Percentiles rank a stretch among this genome's conserved stretches.
Conservation (phyloP, 1,140 invertebrate genomes). For the Solenopsis invicta region DNA sequence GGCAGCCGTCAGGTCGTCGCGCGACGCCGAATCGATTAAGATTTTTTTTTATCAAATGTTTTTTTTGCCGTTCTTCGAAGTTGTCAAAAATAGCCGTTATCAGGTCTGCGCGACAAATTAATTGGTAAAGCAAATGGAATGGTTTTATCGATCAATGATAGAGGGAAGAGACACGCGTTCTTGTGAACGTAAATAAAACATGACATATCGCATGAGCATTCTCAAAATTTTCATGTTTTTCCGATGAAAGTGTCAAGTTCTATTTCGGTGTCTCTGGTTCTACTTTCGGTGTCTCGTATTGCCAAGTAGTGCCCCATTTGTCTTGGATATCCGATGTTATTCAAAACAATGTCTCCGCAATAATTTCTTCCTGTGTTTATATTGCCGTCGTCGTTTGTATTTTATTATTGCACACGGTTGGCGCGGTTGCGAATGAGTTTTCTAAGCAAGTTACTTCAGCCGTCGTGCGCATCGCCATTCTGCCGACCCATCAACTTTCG, state of each 20-base stretch:
- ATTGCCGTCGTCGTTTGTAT: neutral
- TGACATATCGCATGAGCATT: neutral
- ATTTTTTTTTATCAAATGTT: slow-evolving; percentile 22
- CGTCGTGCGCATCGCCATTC: slow-evolving; percentile 4
- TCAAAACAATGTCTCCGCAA: slow-evolving; percentile 2
- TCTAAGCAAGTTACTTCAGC: neutral
- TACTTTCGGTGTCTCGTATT: neutral
- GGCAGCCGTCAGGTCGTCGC: slow-evolving; percentile 15
- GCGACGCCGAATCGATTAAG: slow-evolving; percentile 41
- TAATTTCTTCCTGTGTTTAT: neutral
- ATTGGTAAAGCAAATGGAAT: neutral
- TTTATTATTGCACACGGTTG: neutral
- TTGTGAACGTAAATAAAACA: slow-evolving; percentile 4
- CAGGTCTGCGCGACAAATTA: neutral
- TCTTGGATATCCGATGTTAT: neutral
- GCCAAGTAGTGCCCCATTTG: neutral
- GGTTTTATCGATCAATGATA: neutral
- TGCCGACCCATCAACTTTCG: slow-evolving; percentile 29
- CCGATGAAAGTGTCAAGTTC: neutral
- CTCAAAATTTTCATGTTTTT: neutral
- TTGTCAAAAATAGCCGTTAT: slow-evolving; percentile 1
- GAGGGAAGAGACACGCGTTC: neutral
- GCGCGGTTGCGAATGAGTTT: neutral
- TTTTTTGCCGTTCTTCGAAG: neutral
- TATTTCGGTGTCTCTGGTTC: neutral